These are phyloP conservation scores for Leptoclinus maculatus DNA, from an alignment of 2,797 vertebrate genomes.

Conservation along the genomic window DNA sequence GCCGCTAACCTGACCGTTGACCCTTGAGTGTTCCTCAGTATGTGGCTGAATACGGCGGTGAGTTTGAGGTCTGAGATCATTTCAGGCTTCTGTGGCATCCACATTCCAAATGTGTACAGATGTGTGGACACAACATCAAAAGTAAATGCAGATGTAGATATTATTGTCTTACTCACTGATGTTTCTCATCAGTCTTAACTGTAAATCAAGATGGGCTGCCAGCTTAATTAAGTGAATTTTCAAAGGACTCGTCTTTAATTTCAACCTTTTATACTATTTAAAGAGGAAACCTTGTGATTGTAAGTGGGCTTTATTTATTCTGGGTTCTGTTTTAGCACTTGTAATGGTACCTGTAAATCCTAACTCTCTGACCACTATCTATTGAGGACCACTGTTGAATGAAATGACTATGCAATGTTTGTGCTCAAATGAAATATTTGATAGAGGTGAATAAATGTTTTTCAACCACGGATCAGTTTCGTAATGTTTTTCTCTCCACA, in stretches of 20 bases:
- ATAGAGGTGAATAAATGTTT: slow-evolving; percentile 53
- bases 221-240: slow-evolving; percentile 25
- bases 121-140: slow-evolving; percentile 15
- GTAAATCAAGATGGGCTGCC: slow-evolving; percentile 21
- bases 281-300: slow-evolving; percentile 42
- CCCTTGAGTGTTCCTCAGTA: slow-evolving; percentile 58
- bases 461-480: neutral
- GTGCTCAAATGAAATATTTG: slow-evolving; percentile 29
- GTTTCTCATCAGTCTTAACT: slow-evolving; percentile 32
- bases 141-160: slow-evolving; percentile 31
- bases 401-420: slow-evolving; percentile 57
- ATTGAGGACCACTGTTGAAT: slow-evolving; percentile 50
- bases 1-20: slow-evolving; percentile 53
- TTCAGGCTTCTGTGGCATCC: slow-evolving; percentile 26
- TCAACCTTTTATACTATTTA: slow-evolving; percentile 61
- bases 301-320: slow-evolving; percentile 76
- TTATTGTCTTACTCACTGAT: slow-evolving; percentile 18
- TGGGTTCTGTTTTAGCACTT: slow-evolving; percentile 40
- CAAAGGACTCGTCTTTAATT: slow-evolving; percentile 20
- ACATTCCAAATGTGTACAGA: slow-evolving; percentile 32
- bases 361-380: slow-evolving; percentile 60
- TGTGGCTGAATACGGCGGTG: slow-evolving; percentile 37
- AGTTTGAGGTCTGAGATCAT: slow-evolving; percentile 13
- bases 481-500: neutral
- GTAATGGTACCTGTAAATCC: slow-evolving; percentile 48